Evolutionary conservation across 2,797 vertebrate genomes (phyloP).

Genomic region (Sorex maritimensis): DNA sequence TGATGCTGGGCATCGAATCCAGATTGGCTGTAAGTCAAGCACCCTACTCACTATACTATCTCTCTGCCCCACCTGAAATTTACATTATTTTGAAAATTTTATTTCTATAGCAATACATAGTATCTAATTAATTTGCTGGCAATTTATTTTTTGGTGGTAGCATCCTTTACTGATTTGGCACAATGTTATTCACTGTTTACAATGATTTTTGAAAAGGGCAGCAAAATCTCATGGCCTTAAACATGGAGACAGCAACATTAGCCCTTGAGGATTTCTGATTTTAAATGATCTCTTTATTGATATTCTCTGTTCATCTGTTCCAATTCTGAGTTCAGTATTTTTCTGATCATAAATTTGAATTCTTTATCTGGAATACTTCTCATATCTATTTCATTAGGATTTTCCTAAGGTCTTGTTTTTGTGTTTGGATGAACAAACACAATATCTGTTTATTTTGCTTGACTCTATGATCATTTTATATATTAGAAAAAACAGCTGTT

Average conservation of each 20-base stretch:
- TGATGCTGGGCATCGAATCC: no score
- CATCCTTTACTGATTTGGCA: background rate
- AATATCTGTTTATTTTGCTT: background rate
- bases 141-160: background rate
- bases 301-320: background rate
- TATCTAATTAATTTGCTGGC: background rate
- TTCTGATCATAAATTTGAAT: background rate
- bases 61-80: background rate
- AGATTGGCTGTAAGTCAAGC: no score
- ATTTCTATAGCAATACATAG: background rate
- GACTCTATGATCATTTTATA: background rate
- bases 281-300: background rate
- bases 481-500: background rate
- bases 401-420: background rate
- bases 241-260: background rate
- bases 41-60: no score
- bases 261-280: slow-evolving; percentile 21
- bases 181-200: background rate
- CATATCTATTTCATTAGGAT: background rate
- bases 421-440: background rate
- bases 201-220: background rate
- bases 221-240: background rate
- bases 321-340: background rate
- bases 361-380: background rate
- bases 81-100: background rate